These are phyloP conservation scores for Ochlodes sylvanus DNA, from an alignment of 2,888 invertebrate species.

Conservation along the genomic window DNA sequence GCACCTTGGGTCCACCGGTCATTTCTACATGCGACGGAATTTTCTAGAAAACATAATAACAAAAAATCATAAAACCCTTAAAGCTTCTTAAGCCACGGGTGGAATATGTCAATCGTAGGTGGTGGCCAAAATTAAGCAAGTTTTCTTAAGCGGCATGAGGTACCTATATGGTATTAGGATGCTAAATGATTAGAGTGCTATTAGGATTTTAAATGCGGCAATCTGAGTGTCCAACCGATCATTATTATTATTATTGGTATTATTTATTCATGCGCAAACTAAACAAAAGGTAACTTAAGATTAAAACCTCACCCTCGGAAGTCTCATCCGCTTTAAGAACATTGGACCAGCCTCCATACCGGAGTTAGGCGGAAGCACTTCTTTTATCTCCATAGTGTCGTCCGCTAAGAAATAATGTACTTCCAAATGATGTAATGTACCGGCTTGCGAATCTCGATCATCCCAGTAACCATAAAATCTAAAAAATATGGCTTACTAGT, in stretches of 20 bases:
- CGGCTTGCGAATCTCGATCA: constrained; percentile 91
- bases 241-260: too few relatives aligned
- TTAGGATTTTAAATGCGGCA: too few relatives aligned
- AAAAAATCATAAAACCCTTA: background rate
- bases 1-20: constrained; percentile 66
- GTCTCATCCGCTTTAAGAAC: constrained; percentile 90
- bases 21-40: constrained; percentile 70
- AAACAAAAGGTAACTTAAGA: too few relatives aligned
- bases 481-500: constrained; percentile 1
- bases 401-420: constrained; percentile 94
- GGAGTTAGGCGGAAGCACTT: constrained; percentile 87
- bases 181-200: too few relatives aligned
- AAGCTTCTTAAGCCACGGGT: too few relatives aligned
- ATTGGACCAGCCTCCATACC: constrained; percentile 89
- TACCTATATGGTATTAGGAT: too few relatives aligned
- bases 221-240: too few relatives aligned
- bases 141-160: too few relatives aligned
- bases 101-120: too few relatives aligned
- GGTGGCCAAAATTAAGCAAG: too few relatives aligned
- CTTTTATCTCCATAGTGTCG: constrained; percentile 95
- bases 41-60: constrained; percentile 58
- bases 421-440: constrained; percentile 91
- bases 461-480: constrained; percentile 97
- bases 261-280: too few relatives aligned
- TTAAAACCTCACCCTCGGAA: constrained; percentile 88